Percentiles rank a stretch among this genome's conserved stretches.
Evolutionary conservation across 30 jellyfish, hydroid and myxozoan species (phyloP).

Genomic region (Aurelia aurita): DNA sequence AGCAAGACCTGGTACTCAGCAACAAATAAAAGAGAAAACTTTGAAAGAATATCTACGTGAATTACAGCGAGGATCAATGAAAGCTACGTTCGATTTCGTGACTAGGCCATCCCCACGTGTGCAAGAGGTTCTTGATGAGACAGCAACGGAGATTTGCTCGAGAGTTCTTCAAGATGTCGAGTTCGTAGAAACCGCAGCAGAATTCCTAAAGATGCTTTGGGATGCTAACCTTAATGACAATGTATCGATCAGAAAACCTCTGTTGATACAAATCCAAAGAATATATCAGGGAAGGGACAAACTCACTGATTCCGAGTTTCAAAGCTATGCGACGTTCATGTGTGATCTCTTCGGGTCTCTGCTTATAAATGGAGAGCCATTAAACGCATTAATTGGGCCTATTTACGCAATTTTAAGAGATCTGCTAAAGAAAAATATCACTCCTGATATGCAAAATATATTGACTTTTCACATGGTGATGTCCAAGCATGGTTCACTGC

Average conservation of each 20-base stretch:
- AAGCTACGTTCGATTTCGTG: slow-evolving; percentile 22
- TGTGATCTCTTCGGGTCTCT: slow-evolving; percentile 69
- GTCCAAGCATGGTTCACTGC: slow-evolving; percentile 39
- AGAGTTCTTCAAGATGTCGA: slow-evolving; percentile 32
- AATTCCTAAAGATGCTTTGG: slow-evolving; percentile 35
- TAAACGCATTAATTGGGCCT: slow-evolving; percentile 58
- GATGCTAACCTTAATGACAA: slow-evolving; percentile 12
- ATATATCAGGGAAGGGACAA: slow-evolving; percentile 48
- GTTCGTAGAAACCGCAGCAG: slow-evolving; percentile 45
- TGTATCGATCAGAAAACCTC: slow-evolving; percentile 50
- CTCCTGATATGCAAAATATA: slow-evolving; percentile 15
- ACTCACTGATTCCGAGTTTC: slow-evolving; percentile 39
- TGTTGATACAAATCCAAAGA: slow-evolving; percentile 50
- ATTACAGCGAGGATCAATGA: slow-evolving; percentile 12
- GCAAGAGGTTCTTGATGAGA: slow-evolving; percentile 25
- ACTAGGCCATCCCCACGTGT: slow-evolving; percentile 4
- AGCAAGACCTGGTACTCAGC: slow-evolving; percentile 21
- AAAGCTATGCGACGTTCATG: slow-evolving; percentile 50
- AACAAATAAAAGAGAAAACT: background rate
- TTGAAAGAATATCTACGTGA: background rate
- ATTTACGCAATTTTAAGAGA: slow-evolving; percentile 69
- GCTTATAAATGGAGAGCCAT: slow-evolving; percentile 36
- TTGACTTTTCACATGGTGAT: slow-evolving; percentile 41
- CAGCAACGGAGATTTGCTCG: slow-evolving; percentile 15
- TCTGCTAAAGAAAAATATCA: slow-evolving; percentile 18